Percentiles rank a stretch among this genome's conserved stretches.
These are phyloP conservation scores for Aselliscus stoliczkanus DNA, from an alignment of 2,797 vertebrate species.

Conservation along the genomic window DNA sequence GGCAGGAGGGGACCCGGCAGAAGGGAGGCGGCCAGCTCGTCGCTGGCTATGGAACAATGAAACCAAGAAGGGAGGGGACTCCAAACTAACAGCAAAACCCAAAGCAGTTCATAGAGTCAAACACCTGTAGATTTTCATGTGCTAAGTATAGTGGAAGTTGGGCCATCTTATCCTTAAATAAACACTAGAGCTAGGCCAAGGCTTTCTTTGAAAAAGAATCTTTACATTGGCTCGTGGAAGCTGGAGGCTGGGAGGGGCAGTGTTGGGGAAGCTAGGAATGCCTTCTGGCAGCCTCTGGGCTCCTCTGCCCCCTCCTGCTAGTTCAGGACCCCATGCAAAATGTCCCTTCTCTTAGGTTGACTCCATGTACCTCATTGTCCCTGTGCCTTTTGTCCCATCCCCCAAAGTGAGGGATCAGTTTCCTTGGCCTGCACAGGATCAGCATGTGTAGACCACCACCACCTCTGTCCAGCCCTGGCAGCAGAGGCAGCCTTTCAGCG, in stretches of 20 bases:
- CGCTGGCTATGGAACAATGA: neutral
- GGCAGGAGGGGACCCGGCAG: too few species aligned
- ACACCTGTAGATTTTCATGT: constrained; percentile 61
- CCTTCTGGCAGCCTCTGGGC: neutral
- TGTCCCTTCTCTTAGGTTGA: neutral
- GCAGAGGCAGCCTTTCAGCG: neutral
- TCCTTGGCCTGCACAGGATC: neutral
- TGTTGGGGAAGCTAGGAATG: accelerated
- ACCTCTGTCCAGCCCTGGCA: neutral
- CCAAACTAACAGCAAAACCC: neutral
- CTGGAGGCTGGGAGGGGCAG: neutral
- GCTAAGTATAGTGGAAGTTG: constrained; percentile 49
- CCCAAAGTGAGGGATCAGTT: neutral
- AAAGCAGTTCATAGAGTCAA: neutral
- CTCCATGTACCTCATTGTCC: neutral
- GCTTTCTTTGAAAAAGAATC: neutral
- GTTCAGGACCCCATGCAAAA: neutral
- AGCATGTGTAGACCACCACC: too few species aligned
- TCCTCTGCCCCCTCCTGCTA: neutral
- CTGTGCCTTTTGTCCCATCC: neutral
- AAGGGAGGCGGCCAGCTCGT: neutral
- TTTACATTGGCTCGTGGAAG: neutral
- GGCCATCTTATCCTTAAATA: constrained; percentile 50
- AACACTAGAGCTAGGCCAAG: constrained; percentile 17
- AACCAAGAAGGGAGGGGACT: neutral